Conservation (phyloP, 2,797 vertebrate genomes). For the Otolemur crassicaudatus region DNA sequence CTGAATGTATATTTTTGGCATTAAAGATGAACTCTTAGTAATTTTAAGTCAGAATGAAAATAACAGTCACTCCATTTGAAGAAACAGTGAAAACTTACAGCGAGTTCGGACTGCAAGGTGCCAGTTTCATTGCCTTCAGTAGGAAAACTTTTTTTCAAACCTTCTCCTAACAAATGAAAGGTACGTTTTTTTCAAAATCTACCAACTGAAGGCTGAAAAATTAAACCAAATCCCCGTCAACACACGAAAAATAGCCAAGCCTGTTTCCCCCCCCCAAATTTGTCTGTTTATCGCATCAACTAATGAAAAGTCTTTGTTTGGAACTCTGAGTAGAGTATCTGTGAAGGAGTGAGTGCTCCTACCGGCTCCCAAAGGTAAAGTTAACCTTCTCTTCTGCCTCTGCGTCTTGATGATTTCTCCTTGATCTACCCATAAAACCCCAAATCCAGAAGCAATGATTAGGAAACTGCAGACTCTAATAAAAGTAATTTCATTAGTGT, state of each 20-base stretch:
- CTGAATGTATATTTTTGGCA: neutral
- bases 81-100: slow-evolving; percentile 32
- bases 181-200: neutral
- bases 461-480: slow-evolving; percentile 62
- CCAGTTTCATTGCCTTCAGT: neutral
- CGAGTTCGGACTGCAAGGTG: neutral
- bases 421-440: slow-evolving; percentile 65
- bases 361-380: neutral
- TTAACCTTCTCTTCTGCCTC: slow-evolving; percentile 44
- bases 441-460: slow-evolving; percentile 64
- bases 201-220: slow-evolving; percentile 30
- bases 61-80: neutral
- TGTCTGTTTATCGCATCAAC: slow-evolving; percentile 55
- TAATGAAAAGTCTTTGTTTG: slow-evolving; percentile 53
- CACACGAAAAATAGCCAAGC: neutral
- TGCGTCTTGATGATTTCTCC: slow-evolving; percentile 22
- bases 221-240: slow-evolving; percentile 43
- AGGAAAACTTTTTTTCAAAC: neutral
- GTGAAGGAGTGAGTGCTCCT: slow-evolving; percentile 5
- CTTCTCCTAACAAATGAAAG: slow-evolving; percentile 38
- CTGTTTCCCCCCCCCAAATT: neutral
- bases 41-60: slow-evolving; percentile 52
- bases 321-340: neutral
- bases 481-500: slow-evolving; percentile 64
- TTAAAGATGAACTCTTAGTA: neutral